Conservation (phyloP, 2,888 invertebrate species). For the Agonopterix heracliana region DNA sequence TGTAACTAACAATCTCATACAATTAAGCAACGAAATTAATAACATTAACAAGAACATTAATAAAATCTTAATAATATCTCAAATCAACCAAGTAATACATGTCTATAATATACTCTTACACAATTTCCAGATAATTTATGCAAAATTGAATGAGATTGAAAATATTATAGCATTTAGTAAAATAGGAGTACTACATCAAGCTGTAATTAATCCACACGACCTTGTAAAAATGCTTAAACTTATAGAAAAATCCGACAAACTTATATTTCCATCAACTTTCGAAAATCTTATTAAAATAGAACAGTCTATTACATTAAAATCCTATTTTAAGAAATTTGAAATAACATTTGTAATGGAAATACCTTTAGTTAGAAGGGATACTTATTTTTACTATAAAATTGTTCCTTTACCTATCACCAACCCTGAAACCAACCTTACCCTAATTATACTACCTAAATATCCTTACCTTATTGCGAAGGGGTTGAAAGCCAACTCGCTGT, state of each 20-base stretch:
- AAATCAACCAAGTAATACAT: neutral
- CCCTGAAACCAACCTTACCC: constrained; percentile 5
- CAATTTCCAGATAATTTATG: constrained; percentile 6
- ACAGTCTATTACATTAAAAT: constrained; percentile 12
- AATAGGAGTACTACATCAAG: constrained; percentile 10
- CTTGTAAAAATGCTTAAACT: neutral
- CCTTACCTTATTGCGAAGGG: constrained; percentile 16
- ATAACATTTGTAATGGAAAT: constrained; percentile 16
- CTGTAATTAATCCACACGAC: neutral
- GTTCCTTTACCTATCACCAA: constrained; percentile 10
- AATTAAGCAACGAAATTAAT: neutral
- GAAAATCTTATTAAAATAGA: constrained; percentile 16
- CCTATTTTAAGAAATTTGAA: constrained; percentile 13
- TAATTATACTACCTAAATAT: constrained; percentile 13
- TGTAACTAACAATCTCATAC: neutral
- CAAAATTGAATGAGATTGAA: constrained; percentile 13
- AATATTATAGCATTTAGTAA: constrained; percentile 10
- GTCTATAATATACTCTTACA: constrained; percentile 8
- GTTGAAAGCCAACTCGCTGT: constrained; percentile 9
- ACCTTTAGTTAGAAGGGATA: constrained; percentile 8
- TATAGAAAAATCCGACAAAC: constrained; percentile 6
- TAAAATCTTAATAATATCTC: neutral
- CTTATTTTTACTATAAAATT: constrained; percentile 12
- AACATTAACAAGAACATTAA: neutral
- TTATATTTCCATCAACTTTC: constrained; percentile 6